Base-by-base conservation (phyloP, 2,888 invertebrate genomes). In the Dicyrtoma fusca region DNA sequence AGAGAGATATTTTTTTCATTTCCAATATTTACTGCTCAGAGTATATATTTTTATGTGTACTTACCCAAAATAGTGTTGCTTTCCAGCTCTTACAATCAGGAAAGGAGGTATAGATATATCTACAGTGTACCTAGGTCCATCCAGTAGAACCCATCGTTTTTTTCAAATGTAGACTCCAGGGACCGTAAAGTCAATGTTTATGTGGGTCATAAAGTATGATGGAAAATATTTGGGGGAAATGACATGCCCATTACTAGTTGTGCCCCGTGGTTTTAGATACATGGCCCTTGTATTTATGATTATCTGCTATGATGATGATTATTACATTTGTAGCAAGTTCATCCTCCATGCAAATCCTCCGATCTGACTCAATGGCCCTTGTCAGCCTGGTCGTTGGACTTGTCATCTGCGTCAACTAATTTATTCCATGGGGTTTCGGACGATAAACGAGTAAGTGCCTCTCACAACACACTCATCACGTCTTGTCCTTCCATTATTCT, bases 261-360 rank as follows among this genome's bases (percentile, higher is more conserved):
- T 34, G 8, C 34, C 34, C 34, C 8, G 34, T 34, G 34, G 34
- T 34, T 34, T 34, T 34, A 34, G 34, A 11, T 14, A 11, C 25
- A 25, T 23, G 5, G 57, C 21, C n/a, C 19, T 3, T 21, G 23
- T 57, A 57, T 57, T 57, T 57, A 57, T 26, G 57, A 57, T 57
- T 57, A 25, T 25, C 23, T 57, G 14, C 10, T 25, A 57, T 25
- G 14, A 21, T 34, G 34, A 34, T 34, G 34, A 34, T 34, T 34
- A 34, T 34, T 34, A 34, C 34, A 34, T 57, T 57, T 57, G 57
- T 25, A 57, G 57, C 26, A 25, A 57, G 21, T 25, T 23, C 57
- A 57, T 57, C 57, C 25, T 57, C 57, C 25, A 57, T 26, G 57
- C 57, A 34, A 34, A 34, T 34, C 3, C 34, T 34, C 34, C 25